phyloP scores from a whole-genome alignment of 2,888 invertebrate species.

The Rhyacophila evoluta region DNA sequence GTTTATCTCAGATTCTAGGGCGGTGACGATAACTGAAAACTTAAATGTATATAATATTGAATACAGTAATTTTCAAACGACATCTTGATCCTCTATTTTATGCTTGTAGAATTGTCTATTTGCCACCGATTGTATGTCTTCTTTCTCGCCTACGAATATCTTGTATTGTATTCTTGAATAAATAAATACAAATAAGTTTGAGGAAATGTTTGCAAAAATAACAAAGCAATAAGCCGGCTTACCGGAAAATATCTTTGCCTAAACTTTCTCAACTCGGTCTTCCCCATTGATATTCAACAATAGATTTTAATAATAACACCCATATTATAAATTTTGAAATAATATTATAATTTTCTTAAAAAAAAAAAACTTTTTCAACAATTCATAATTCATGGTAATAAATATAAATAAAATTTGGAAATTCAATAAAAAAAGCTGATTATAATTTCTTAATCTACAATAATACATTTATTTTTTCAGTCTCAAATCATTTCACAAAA shows the following conservation, averaged over 20 bases:
- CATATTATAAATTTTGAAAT: not conserved
- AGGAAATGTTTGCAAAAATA: not conserved
- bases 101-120: not conserved
- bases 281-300: not conserved
- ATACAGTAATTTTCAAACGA: too few species aligned
- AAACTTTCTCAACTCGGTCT: not conserved
- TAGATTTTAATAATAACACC: not conserved
- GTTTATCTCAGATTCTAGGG: too few species aligned
- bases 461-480: too few species aligned
- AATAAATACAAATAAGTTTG: conserved; percentile 10
- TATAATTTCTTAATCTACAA: too few species aligned
- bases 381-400: too few species aligned
- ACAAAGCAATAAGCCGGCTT: not conserved
- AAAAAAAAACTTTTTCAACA: too few species aligned
- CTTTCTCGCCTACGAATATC: conserved; percentile 1
- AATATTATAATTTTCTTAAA: not conserved
- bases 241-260: not conserved
- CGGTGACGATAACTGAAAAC: too few species aligned
- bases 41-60: too few species aligned
- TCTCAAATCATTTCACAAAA: too few species aligned
- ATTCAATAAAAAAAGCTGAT: too few species aligned
- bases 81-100: too few species aligned
- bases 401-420: too few species aligned
- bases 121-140: not conserved
- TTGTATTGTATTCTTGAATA: conserved; percentile 1